These are phyloP conservation scores for Adelognathus sp. DNA, from an alignment of 2,888 invertebrate genomes.

Conservation along the genomic window DNA sequence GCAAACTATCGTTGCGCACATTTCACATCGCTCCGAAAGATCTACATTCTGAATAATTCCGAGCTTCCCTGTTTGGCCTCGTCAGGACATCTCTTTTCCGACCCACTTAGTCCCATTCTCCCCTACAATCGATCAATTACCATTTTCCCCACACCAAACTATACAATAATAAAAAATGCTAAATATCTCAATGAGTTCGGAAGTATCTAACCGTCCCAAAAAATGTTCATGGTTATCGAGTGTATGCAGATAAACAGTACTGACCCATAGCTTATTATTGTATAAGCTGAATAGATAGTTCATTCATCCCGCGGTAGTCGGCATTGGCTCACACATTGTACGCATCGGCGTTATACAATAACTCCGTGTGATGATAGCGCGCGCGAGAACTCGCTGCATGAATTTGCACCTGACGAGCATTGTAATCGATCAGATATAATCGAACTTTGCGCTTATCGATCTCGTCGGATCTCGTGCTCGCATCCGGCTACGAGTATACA, in stretches of 20 bases:
- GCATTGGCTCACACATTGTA: neutral
- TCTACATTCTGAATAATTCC: too few species aligned
- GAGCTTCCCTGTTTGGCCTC: too few species aligned
- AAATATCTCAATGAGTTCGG: neutral
- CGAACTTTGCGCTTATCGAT: conserved; percentile 52
- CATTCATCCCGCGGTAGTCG: conserved; percentile 20
- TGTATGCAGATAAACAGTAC: neutral
- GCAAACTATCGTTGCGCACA: too few species aligned
- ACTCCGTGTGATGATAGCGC: neutral
- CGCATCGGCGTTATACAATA: neutral
- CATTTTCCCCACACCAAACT: too few species aligned
- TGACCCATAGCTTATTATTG: conserved; percentile 14
- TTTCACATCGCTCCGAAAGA: too few species aligned
- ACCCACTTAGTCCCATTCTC: too few species aligned
- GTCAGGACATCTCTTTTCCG: too few species aligned
- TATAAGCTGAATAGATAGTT: conserved; percentile 21
- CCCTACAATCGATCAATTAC: too few species aligned
- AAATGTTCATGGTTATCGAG: conserved; percentile 2
- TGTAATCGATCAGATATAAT: conserved; percentile 58
- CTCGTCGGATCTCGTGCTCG: conserved; percentile 49
- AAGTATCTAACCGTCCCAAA: neutral
- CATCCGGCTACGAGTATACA: conserved; percentile 43
- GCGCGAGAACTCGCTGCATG: conserved; percentile 37
- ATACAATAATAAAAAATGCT: too few species aligned
- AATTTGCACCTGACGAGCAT: conserved; percentile 59